These are phyloP conservation scores for Boloria euphrosyne DNA, from an alignment of 2,888 invertebrate species.

Conservation along the genomic window DNA sequence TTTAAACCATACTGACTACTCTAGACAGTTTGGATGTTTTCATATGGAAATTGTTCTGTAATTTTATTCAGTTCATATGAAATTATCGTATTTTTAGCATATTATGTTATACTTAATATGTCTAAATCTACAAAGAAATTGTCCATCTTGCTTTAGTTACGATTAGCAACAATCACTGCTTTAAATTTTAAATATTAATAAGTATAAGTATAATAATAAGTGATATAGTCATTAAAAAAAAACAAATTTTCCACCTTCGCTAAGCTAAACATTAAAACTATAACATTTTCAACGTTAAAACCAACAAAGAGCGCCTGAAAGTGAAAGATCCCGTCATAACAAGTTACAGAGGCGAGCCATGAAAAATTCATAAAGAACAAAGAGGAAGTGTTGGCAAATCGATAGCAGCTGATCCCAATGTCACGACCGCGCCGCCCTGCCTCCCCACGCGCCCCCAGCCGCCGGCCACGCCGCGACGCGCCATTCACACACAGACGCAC, in stretches of 20 bases:
- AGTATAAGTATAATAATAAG: no score
- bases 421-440: constrained; percentile 63
- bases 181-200: no score
- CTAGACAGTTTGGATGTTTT: not conserved
- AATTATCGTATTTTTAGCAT: no score
- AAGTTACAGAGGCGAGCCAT: constrained; percentile 47
- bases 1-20: not conserved
- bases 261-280: not conserved
- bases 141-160: no score
- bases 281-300: not conserved
- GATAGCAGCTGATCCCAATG: constrained; percentile 81
- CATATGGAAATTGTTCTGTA: not conserved
- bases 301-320: not conserved
- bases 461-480: constrained; percentile 35
- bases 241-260: no score
- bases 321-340: constrained; percentile 43
- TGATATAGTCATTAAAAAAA: no score
- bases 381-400: constrained; percentile 71
- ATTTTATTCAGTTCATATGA: no score
- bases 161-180: no score
- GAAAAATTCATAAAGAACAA: constrained; percentile 76
- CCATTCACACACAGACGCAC: constrained; percentile 31
- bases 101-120: no score
- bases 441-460: constrained; percentile 41
- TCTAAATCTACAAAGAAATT: no score